Percentiles rank a stretch among this genome's conserved stretches.
phyloP scores from a whole-genome alignment of 2,113 vertebrate genomes.

The Chlorodrepanis virens region DNA sequence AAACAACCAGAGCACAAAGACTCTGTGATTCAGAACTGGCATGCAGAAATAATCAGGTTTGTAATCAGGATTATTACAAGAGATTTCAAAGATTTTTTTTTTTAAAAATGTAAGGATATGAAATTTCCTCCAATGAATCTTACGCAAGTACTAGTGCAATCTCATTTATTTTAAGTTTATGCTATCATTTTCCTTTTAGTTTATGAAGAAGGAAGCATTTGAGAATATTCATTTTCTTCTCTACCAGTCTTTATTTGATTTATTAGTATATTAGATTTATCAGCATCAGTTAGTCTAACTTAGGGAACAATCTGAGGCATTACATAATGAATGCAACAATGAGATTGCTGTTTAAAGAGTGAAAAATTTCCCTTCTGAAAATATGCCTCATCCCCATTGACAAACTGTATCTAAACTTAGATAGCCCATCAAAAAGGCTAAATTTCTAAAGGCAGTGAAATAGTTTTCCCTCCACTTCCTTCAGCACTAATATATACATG shows the following conservation, averaged over 20 bases:
- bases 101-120: not conserved
- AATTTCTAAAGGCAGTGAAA: not conserved
- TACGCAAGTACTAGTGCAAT: not conserved
- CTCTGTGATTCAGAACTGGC: not conserved
- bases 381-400: not conserved
- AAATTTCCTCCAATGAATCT: not conserved
- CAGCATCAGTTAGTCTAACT: not conserved
- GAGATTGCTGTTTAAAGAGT: not conserved
- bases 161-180: not conserved
- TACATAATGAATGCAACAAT: not conserved
- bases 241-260: not conserved
- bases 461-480: not conserved
- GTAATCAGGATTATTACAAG: not conserved
- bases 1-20: not conserved
- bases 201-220: not conserved
- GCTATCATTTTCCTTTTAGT: not conserved
- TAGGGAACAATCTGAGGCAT: not conserved
- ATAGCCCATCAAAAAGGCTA: not conserved
- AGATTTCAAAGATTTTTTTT: not conserved
- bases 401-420: not conserved
- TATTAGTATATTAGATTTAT: not conserved
- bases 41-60: not conserved
- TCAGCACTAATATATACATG: not conserved
- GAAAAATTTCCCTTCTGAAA: not conserved
- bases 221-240: not conserved